These are phyloP conservation scores for Bufo bufo DNA, from an alignment of 2,113 vertebrate genomes.

Conservation along the genomic window DNA sequence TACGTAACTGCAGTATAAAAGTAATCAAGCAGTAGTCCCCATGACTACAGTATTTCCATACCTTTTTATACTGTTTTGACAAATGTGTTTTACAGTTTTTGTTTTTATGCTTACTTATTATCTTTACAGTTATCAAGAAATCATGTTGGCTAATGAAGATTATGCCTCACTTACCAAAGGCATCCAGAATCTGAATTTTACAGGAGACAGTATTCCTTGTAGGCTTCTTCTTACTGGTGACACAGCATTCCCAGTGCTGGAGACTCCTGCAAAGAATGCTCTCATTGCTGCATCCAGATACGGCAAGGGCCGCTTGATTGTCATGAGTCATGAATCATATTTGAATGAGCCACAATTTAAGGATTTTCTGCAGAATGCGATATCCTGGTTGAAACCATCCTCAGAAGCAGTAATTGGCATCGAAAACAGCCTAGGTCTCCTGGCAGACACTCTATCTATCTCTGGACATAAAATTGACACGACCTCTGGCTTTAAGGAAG, in stretches of 20 bases:
- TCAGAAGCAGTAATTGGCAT: conserved; percentile 69
- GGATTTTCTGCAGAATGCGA: conserved; percentile 78
- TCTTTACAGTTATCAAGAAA: conserved; percentile 2
- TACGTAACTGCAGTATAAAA: too few species aligned
- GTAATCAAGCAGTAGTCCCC: too few species aligned
- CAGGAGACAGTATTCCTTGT: conserved; percentile 58
- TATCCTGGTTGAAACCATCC: conserved; percentile 80
- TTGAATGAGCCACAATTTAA: conserved; percentile 71
- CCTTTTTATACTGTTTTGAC: background rate
- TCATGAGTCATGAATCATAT: conserved; percentile 80
- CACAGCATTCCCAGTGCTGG: conserved; percentile 71
- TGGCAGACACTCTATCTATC: conserved; percentile 71
- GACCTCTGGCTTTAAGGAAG: conserved; percentile 60
- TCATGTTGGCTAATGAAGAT: conserved; percentile 63
- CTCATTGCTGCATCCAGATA: conserved; percentile 76
- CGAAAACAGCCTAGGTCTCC: conserved; percentile 64
- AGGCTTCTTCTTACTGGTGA: conserved; percentile 72
- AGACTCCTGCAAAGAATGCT: conserved; percentile 71
- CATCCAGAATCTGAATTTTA: conserved; percentile 67
- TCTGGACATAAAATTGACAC: conserved; percentile 61
- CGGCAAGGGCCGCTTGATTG: conserved; percentile 80
- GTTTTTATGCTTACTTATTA: background rate
- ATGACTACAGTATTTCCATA: too few species aligned
- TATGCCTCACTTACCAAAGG: conserved; percentile 69
- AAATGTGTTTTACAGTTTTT: background rate